phyloP scores from a whole-genome alignment of 2,113 vertebrate species.

The Gnathonemus longibarbis region DNA sequence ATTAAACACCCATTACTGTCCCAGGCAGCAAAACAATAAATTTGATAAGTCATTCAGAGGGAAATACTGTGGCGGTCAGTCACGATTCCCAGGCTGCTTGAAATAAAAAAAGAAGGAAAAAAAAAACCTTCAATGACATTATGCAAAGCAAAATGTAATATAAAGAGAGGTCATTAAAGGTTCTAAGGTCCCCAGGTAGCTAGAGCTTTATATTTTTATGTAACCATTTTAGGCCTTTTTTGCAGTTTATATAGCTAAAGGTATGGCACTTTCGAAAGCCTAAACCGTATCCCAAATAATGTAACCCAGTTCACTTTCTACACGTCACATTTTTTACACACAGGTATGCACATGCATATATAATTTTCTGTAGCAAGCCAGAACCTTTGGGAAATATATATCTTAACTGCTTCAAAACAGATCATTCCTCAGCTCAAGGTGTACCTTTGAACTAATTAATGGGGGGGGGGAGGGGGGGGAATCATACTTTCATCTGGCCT shows the following conservation, averaged over 20 bases:
- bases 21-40: slow-evolving; percentile 88
- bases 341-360: not conserved
- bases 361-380: not conserved
- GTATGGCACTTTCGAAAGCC: not conserved
- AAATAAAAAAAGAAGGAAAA: slow-evolving; percentile 50
- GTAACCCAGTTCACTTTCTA: not conserved
- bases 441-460: slow-evolving; percentile 15
- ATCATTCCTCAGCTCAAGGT: not conserved
- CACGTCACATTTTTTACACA: not conserved
- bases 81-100: slow-evolving; percentile 75
- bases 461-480: too few relatives aligned
- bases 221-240: not conserved
- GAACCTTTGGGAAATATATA: slow-evolving; percentile 13
- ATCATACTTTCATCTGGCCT: not conserved
- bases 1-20: slow-evolving; percentile 99
- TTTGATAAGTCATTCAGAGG: slow-evolving; percentile 84
- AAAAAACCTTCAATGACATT: slow-evolving; percentile 46
- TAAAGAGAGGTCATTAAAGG: slow-evolving; percentile 7
- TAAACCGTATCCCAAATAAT: not conserved
- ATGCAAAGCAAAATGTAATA: slow-evolving; percentile 18
- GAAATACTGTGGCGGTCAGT: slow-evolving; percentile 86
- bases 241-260: not conserved
- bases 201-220: not conserved
- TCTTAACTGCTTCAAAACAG: slow-evolving; percentile 5
- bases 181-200: not conserved